phyloP scores from a whole-genome alignment of 2,888 invertebrate species.

The Erebia epiphron region DNA sequence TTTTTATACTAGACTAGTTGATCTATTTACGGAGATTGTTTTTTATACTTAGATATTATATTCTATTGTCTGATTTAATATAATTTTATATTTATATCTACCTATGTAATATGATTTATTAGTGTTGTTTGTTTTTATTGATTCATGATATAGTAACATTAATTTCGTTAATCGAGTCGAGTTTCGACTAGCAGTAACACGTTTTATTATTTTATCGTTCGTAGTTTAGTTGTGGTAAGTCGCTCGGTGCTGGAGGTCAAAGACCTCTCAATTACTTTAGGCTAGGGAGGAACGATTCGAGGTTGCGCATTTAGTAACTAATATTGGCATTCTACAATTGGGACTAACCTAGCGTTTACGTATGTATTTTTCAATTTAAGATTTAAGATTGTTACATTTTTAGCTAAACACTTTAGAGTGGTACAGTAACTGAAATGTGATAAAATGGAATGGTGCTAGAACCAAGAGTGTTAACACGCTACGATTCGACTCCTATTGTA shows the following conservation, averaged over 20 bases:
- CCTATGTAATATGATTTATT: slow-evolving; percentile 79
- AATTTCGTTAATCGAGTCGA: slow-evolving; percentile 65
- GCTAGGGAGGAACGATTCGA: slow-evolving; percentile 72
- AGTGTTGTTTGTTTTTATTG: slow-evolving; percentile 83
- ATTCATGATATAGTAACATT: slow-evolving; percentile 72
- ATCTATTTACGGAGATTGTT: slow-evolving; percentile 84
- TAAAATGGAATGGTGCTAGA: slow-evolving; percentile 84
- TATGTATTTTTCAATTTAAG: slow-evolving; percentile 81
- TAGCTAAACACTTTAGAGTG: slow-evolving; percentile 83
- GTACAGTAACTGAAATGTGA: slow-evolving; percentile 84
- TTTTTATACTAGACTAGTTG: slow-evolving; percentile 83
- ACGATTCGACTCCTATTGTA: slow-evolving; percentile 82
- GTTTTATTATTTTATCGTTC: slow-evolving; percentile 75
- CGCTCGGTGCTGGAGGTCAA: slow-evolving; percentile 73
- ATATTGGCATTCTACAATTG: slow-evolving; percentile 84
- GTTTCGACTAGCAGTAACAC: slow-evolving; percentile 57
- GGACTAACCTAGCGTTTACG: slow-evolving; percentile 84
- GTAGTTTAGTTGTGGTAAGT: slow-evolving; percentile 69
- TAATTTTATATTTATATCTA: slow-evolving; percentile 81
- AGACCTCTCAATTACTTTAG: slow-evolving; percentile 77
- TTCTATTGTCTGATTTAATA: slow-evolving; percentile 83
- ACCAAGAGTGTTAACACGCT: slow-evolving; percentile 83
- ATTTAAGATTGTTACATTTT: slow-evolving; percentile 83
- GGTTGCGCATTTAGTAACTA: slow-evolving; percentile 81
- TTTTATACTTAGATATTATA: slow-evolving; percentile 83